These are phyloP conservation scores for Caenorhabditis zanzibari DNA, from an alignment of 2,888 invertebrate genomes.

Conservation along the genomic window DNA sequence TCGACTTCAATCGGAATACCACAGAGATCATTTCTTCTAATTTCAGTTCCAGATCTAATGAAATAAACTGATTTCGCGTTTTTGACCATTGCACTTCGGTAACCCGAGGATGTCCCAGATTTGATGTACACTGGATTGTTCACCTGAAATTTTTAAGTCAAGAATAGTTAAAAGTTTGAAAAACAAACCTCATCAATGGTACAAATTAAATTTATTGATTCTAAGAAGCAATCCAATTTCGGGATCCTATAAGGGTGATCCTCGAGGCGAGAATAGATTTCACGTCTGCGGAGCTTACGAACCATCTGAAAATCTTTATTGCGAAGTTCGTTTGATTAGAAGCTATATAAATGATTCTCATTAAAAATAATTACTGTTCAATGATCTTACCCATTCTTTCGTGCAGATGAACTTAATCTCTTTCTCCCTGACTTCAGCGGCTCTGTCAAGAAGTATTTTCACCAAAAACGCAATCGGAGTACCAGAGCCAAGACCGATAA, in stretches of 20 bases:
- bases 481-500: neutral
- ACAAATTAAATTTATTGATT: neutral
- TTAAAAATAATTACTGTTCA: neutral
- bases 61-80: neutral
- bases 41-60: neutral
- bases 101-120: neutral
- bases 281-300: neutral
- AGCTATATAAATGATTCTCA: too few relatives aligned
- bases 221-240: neutral
- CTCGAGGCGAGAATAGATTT: neutral
- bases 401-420: neutral
- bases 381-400: neutral
- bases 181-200: neutral
- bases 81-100: neutral
- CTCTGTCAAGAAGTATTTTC: neutral
- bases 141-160: neutral
- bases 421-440: neutral
- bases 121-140: neutral
- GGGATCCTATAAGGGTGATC: neutral
- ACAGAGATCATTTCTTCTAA: neutral
- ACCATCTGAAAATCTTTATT: neutral
- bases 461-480: neutral
- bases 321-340: too few relatives aligned
- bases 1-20: conserved; percentile 30
- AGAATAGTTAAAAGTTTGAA: neutral